Conservation (phyloP, 2,888 invertebrate species). For the Cephus sareptanus region DNA sequence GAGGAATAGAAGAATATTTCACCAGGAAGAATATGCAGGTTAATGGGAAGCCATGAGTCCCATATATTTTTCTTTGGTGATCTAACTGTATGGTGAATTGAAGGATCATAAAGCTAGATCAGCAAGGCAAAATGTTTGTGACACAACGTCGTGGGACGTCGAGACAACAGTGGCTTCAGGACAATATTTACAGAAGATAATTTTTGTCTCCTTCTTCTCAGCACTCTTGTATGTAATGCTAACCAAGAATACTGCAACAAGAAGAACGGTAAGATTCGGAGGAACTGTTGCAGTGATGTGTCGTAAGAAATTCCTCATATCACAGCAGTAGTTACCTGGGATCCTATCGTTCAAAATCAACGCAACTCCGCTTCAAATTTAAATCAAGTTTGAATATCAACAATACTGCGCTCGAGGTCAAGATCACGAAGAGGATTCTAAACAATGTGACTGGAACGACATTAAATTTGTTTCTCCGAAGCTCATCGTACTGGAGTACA, state of each 20-base stretch:
- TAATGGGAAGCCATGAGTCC: constrained; percentile 28
- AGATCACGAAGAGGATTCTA: not conserved
- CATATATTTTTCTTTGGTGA: constrained; percentile 70
- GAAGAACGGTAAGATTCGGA: constrained; percentile 50
- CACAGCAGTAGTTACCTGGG: constrained; percentile 65
- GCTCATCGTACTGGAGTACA: constrained; percentile 34
- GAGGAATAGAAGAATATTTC: not conserved
- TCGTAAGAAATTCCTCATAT: constrained; percentile 51
- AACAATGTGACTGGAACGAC: not conserved
- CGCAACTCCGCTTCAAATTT: constrained; percentile 5
- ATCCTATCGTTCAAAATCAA: constrained; percentile 38
- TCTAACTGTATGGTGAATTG: constrained; percentile 67
- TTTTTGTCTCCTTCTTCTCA: not conserved
- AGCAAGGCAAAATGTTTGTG: constrained; percentile 58
- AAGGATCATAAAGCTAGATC: constrained; percentile 66
- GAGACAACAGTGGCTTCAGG: not conserved
- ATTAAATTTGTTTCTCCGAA: not conserved
- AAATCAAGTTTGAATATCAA: not conserved
- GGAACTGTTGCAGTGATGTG: constrained; percentile 64
- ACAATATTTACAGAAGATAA: not conserved
- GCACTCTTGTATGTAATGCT: not conserved
- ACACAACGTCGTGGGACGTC: constrained; percentile 36
- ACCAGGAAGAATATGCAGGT: not conserved
- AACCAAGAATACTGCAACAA: not conserved
- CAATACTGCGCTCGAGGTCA: not conserved